A percentile compares a stretch with the other conserved stretches of the same genome.
Conservation (phyloP, 2,888 invertebrate species). For the Drosophila falleni region DNA sequence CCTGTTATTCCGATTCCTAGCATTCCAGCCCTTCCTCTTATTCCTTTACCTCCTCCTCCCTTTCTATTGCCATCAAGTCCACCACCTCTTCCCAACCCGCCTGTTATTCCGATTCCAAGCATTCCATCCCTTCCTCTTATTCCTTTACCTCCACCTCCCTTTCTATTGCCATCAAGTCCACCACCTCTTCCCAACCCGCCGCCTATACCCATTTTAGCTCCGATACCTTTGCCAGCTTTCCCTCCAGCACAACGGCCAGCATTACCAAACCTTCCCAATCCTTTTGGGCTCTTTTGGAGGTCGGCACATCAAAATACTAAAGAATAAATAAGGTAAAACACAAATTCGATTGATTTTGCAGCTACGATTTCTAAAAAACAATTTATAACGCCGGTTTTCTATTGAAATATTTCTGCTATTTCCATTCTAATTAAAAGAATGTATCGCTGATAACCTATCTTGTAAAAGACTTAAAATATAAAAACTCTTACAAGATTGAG, state of each 20-base stretch:
- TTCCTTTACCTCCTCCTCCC: background rate
- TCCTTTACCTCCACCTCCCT: background rate
- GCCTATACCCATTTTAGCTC: background rate
- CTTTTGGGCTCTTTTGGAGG: conserved; percentile 10
- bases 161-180: background rate
- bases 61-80: background rate
- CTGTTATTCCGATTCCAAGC: too few species aligned
- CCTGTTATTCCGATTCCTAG: background rate
- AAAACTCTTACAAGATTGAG: too few species aligned
- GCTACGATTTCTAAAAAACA: background rate
- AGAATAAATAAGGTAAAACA: background rate
- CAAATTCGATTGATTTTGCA: too few species aligned
- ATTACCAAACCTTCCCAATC: conserved; percentile 5
- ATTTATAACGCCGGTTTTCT: too few species aligned
- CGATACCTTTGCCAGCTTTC: background rate
- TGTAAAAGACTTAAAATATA: background rate
- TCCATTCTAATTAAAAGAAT: too few species aligned
- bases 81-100: background rate
- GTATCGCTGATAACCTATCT: background rate
- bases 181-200: background rate
- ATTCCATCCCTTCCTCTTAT: background rate
- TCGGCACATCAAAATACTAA: conserved; percentile 1
- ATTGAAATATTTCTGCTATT: too few species aligned
- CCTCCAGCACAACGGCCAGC: background rate
- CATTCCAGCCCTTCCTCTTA: background rate